phyloP scores from a whole-genome alignment of 2,113 vertebrate species.

The Salvelinus namaycush region DNA sequence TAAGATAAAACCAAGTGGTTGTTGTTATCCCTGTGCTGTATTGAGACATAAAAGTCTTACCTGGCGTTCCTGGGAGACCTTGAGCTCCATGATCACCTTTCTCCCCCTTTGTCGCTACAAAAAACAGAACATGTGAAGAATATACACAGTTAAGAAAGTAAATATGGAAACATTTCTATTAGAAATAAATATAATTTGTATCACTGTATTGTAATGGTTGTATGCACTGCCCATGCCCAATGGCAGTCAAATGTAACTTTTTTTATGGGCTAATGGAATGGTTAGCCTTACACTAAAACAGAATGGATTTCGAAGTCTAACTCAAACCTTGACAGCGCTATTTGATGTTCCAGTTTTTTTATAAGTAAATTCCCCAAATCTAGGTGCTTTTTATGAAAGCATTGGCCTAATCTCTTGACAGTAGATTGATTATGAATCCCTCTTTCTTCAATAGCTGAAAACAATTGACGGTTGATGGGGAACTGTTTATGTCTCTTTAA shows the following conservation, averaged over 20 bases:
- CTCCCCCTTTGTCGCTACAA: constrained; percentile 67
- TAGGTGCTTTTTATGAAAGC: constrained; percentile 13
- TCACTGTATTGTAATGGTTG: no score
- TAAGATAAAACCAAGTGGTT: no score
- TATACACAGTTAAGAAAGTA: no score
- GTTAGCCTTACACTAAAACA: no score
- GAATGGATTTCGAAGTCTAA: no score
- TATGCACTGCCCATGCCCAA: no score
- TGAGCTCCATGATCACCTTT: constrained; percentile 81
- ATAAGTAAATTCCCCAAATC: constrained; percentile 27
- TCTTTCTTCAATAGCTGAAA: constrained; percentile 39
- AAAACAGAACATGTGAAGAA: constrained; percentile 1
- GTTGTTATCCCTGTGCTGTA: no score
- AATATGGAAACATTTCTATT: no score
- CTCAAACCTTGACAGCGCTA: not conserved
- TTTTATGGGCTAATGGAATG: no score
- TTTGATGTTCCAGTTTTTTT: constrained; percentile 4
- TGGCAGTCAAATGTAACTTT: no score
- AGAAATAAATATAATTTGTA: no score
- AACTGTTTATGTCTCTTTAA: constrained; percentile 36
- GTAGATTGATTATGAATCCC: not conserved
- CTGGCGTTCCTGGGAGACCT: constrained; percentile 71
- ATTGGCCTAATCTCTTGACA: constrained; percentile 36
- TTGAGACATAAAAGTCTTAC: constrained; percentile 54
- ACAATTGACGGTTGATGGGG: constrained; percentile 17